Evolutionary conservation across 92 coral and sea anemone species (phyloP).

Genomic region (Epizoanthus rinbou): DNA sequence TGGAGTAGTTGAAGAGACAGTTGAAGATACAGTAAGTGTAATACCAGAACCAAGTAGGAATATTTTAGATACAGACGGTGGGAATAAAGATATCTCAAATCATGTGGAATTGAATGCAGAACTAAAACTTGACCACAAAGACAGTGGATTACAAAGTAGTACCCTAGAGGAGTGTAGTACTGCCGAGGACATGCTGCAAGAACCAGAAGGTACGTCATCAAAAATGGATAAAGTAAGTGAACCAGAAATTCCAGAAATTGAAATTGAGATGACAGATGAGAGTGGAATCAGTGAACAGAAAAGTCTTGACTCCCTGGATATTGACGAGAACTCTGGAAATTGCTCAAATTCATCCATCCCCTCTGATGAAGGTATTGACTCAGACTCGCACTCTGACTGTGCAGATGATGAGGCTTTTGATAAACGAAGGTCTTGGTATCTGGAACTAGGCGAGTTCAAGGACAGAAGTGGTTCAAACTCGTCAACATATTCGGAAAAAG

Average conservation of each 20-base stretch:
- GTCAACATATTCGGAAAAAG: constrained; percentile 81
- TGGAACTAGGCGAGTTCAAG: constrained; percentile 55
- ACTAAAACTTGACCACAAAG: neutral
- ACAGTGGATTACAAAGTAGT: neutral
- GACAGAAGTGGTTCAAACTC: constrained; percentile 84
- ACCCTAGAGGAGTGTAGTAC: neutral
- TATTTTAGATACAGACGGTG: neutral
- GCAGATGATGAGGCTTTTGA: constrained; percentile 67
- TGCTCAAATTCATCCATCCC: constrained; percentile 51
- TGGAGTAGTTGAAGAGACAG: neutral
- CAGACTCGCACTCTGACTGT: constrained; percentile 76
- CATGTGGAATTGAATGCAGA: neutral
- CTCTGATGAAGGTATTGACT: constrained; percentile 77
- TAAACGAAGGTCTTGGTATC: constrained; percentile 47
- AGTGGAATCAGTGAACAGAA: constrained; percentile 68
- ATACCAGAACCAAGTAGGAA: constrained; percentile 14
- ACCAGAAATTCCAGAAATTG: constrained; percentile 63
- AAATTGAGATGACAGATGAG: constrained; percentile 69
- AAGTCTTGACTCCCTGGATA: constrained; percentile 71
- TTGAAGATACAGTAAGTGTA: neutral
- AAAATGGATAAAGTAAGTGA: neutral
- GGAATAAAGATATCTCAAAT: neutral
- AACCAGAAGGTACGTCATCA: neutral
- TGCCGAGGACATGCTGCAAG: neutral
- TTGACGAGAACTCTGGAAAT: constrained; percentile 37